Evolutionary conservation across 92 coral and sea anemone genomes (phyloP).

Genomic region (Porites rus): DNA sequence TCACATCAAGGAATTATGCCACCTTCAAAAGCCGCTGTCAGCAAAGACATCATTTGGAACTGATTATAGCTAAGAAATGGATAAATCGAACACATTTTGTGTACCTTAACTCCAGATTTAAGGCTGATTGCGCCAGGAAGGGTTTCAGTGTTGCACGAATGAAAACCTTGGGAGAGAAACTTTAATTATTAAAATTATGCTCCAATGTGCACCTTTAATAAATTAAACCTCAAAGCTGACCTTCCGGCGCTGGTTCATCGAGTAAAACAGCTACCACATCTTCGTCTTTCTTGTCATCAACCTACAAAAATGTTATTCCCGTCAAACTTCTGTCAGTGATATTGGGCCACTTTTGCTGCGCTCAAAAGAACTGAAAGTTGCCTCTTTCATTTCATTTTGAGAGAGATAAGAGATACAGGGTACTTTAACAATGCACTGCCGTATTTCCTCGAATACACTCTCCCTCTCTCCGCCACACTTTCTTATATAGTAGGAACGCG

Average conservation of each 20-base stretch:
- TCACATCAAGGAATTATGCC: background rate
- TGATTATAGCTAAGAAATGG: too few relatives aligned
- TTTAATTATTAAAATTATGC: too few relatives aligned
- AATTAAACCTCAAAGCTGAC: slow-evolving; percentile 38
- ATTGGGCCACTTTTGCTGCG: too few relatives aligned
- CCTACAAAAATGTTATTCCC: slow-evolving; percentile 44
- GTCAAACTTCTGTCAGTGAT: background rate
- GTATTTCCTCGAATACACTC: too few relatives aligned
- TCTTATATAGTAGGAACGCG: too few relatives aligned
- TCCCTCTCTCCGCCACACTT: too few relatives aligned
- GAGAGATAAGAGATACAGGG: too few relatives aligned
- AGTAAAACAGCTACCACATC: slow-evolving; percentile 89
- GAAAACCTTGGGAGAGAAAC: slow-evolving; percentile 69
- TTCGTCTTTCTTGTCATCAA: slow-evolving; percentile 96
- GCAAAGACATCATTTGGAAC: too few relatives aligned
- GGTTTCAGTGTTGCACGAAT: slow-evolving; percentile 90
- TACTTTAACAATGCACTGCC: too few relatives aligned
- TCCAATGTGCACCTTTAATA: background rate
- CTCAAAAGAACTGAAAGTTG: too few relatives aligned
- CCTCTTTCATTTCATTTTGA: too few relatives aligned
- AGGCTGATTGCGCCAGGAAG: slow-evolving; percentile 80
- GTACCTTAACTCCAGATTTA: slow-evolving; percentile 91
- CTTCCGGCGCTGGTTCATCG: slow-evolving; percentile 97
- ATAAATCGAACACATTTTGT: background rate
- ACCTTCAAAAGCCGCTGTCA: too few relatives aligned